Evolutionary conservation across 2,888 invertebrate genomes (phyloP).

Genomic region (Synanthedon andrenaeformis): DNA sequence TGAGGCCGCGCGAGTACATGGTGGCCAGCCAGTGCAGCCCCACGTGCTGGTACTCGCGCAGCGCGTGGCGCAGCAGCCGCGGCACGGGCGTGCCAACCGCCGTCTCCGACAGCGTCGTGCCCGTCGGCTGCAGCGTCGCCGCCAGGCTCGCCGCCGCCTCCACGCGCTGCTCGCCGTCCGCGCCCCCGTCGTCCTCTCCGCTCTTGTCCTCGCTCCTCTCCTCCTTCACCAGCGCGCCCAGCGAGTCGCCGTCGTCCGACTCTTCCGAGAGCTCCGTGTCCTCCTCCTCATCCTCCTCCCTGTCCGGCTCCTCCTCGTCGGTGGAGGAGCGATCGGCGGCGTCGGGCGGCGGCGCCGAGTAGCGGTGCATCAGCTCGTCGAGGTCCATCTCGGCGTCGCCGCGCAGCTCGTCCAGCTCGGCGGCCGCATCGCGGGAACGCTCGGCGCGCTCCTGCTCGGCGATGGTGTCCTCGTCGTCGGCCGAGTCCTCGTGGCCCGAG

Average conservation of each 20-base stretch:
- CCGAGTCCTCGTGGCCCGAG: slow-evolving; percentile 75
- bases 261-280: slow-evolving; percentile 33
- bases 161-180: slow-evolving; percentile 76
- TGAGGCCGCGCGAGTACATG: slow-evolving; percentile 93
- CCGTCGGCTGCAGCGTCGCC: slow-evolving; percentile 97
- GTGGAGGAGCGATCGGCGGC: slow-evolving; percentile 23
- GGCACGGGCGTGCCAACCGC: slow-evolving; percentile 94
- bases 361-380: slow-evolving; percentile 83
- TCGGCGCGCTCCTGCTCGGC: slow-evolving; percentile 73
- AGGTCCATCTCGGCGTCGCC: slow-evolving; percentile 85
- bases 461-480: slow-evolving; percentile 70
- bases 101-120: slow-evolving; percentile 95
- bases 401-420: slow-evolving; percentile 82
- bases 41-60: slow-evolving; percentile 97
- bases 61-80: slow-evolving; percentile 87
- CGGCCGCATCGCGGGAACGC: slow-evolving; percentile 66
- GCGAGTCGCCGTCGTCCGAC: slow-evolving; percentile 12
- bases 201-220: slow-evolving; percentile 7
- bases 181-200: slow-evolving; percentile 32
- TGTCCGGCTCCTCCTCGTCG: slow-evolving; percentile 34
- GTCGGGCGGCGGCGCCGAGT: slow-evolving; percentile 34
- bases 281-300: slow-evolving; percentile 19
- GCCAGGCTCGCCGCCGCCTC: slow-evolving; percentile 95
- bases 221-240: slow-evolving; percentile 20
- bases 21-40: slow-evolving; percentile 98